phyloP scores from a whole-genome alignment of 2,888 invertebrate species.

The Apantesis nais region DNA sequence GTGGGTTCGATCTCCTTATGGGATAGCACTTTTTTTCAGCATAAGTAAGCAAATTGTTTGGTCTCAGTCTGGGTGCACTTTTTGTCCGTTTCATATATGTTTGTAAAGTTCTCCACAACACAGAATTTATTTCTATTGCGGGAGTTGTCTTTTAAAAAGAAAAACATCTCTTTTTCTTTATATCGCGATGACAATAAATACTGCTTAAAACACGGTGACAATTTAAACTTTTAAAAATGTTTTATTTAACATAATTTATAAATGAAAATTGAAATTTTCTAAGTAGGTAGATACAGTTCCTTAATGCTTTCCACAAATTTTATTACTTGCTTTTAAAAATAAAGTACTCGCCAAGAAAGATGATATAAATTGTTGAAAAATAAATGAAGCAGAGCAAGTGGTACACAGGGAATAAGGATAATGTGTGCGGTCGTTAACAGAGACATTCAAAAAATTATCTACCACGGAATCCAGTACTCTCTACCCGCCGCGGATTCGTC shows the following conservation, averaged over 20 bases:
- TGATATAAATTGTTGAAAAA: constrained; percentile 60
- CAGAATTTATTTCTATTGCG: too few species aligned
- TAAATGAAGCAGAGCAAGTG: constrained; percentile 64
- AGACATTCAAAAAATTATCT: constrained; percentile 80
- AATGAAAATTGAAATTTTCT: constrained; percentile 13
- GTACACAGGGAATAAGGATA: constrained; percentile 63
- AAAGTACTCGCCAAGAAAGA: constrained; percentile 49
- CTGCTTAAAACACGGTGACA: neutral
- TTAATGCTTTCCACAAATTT: constrained; percentile 27
- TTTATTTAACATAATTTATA: constrained; percentile 7
- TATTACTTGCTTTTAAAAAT: constrained; percentile 39
- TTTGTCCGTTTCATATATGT: too few species aligned
- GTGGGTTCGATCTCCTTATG: too few species aligned
- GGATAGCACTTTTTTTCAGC: too few species aligned
- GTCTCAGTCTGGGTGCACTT: too few species aligned
- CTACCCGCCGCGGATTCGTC: constrained; percentile 77
- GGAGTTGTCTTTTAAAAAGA: too few species aligned
- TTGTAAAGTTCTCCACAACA: too few species aligned
- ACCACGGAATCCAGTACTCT: constrained; percentile 69
- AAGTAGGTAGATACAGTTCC: constrained; percentile 7
- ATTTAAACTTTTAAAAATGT: neutral
- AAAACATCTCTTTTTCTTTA: too few species aligned
- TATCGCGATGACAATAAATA: neutral
- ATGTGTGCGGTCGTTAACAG: constrained; percentile 72
- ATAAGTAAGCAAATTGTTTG: too few species aligned